phyloP scores from a whole-genome alignment of 2,113 vertebrate species.

The Ceratotherium simum region DNA sequence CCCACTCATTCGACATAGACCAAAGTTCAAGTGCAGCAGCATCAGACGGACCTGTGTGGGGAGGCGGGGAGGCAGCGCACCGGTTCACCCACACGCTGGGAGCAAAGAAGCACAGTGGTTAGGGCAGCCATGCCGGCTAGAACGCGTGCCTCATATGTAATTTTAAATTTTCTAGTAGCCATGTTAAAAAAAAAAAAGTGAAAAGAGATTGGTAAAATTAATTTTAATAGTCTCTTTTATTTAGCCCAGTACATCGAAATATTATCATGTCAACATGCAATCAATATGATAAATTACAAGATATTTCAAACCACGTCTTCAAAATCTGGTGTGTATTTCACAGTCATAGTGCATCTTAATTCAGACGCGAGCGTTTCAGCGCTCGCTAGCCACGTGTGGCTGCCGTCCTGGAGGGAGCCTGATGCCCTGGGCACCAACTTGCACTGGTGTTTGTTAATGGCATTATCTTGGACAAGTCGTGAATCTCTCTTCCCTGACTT shows the following conservation, averaged over 20 bases:
- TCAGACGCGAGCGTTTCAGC: rapidly evolving
- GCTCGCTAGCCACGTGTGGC: rapidly evolving
- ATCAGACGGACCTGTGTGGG: rapidly evolving
- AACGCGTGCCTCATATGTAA: rapidly evolving
- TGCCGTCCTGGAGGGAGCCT: rapidly evolving
- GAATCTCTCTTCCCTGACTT: background rate
- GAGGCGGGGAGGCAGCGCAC: background rate
- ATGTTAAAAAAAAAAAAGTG: background rate
- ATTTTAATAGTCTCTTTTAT: background rate
- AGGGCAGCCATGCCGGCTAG: rapidly evolving
- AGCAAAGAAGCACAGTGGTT: rapidly evolving
- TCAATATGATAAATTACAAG: background rate
- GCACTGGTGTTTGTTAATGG: background rate
- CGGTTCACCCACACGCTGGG: rapidly evolving
- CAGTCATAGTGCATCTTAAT: background rate
- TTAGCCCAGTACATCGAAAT: background rate
- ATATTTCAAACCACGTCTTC: background rate
- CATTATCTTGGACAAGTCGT: rapidly evolving
- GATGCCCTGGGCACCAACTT: background rate
- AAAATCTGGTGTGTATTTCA: background rate
- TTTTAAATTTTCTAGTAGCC: background rate
- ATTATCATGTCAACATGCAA: background rate
- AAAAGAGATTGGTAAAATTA: background rate
- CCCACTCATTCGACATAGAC: background rate
- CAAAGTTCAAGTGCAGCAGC: background rate